Conservation (phyloP, 2,113 vertebrate species). For the Macheiramphus alcinus region DNA sequence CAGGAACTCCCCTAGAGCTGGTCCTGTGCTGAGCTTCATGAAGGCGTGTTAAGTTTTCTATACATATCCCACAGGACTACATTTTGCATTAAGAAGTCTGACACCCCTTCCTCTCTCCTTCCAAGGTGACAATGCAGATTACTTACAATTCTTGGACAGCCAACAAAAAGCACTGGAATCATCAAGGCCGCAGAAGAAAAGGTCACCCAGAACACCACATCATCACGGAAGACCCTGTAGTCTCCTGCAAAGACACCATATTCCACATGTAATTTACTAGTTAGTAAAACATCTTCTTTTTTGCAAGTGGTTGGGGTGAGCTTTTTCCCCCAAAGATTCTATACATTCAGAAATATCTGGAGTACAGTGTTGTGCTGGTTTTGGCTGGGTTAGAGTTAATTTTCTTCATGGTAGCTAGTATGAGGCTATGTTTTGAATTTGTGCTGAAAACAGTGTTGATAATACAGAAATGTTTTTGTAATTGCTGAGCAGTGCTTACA, state of each 20-base stretch:
- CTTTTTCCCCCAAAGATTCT: not conserved
- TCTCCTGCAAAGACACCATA: conserved; percentile 76
- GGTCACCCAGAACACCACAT: conserved; percentile 88
- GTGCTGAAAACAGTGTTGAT: not conserved
- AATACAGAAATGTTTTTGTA: not conserved
- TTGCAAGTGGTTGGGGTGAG: not conserved
- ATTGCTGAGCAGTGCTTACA: no score
- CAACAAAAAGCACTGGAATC: conserved; percentile 82
- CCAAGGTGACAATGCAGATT: not conserved
- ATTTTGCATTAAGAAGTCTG: not conserved
- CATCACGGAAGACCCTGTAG: conserved; percentile 77
- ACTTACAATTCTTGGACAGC: conserved; percentile 89
- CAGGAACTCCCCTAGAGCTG: not conserved
- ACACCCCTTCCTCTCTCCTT: not conserved
- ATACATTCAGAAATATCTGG: not conserved
- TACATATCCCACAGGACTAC: not conserved
- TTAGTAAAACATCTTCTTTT: not conserved
- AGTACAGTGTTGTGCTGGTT: not conserved
- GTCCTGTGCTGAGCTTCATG: not conserved
- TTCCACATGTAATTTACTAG: not conserved
- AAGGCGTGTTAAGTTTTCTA: not conserved
- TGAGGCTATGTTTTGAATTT: not conserved
- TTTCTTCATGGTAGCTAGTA: not conserved
- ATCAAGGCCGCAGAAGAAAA: conserved; percentile 80
- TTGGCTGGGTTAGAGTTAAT: not conserved